phyloP scores from a whole-genome alignment of 1,140 invertebrate species.

The Apis laboriosa region DNA sequence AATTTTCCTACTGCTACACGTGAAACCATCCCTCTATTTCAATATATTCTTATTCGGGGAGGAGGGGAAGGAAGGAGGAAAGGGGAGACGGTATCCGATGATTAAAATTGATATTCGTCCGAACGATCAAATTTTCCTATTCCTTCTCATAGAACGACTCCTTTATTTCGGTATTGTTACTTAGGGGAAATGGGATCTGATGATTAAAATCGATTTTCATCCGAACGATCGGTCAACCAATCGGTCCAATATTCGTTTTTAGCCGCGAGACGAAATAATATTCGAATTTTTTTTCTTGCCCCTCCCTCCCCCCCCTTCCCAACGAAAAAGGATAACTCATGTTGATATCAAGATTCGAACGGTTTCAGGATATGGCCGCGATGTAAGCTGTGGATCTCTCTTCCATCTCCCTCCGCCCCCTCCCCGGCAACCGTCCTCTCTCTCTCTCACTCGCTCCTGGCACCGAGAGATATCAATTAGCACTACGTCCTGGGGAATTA shows the following conservation, averaged over 20 bases:
- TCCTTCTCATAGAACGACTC: no score
- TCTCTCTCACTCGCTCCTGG: slow-evolving; percentile 55
- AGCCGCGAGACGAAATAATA: background rate
- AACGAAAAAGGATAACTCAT: slow-evolving; percentile 33
- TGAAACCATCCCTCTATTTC: no score
- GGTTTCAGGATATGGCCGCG: slow-evolving; percentile 34
- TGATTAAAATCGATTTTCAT: slow-evolving; percentile 10
- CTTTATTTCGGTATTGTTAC: background rate
- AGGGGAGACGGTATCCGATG: no score
- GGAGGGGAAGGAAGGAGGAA: accelerated
- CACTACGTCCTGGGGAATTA: slow-evolving; percentile 73
- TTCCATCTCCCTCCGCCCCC: background rate
- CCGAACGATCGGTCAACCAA: no score
- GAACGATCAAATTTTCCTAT: no score
- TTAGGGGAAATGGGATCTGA: background rate
- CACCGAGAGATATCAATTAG: slow-evolving; percentile 74
- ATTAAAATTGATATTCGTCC: no score
- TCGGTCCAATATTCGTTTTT: background rate
- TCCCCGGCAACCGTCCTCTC: background rate
- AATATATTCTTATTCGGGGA: no score
- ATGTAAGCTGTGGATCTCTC: slow-evolving; percentile 55
- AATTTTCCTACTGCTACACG: no score
- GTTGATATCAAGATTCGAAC: slow-evolving; percentile 48
- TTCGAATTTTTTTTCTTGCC: slow-evolving; percentile 3
- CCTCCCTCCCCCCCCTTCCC: no score